Evolutionary conservation across 2,888 invertebrate species (phyloP), one percentile per base, ranked within the genome.

Genomic region (Eilema sororculum): DNA sequence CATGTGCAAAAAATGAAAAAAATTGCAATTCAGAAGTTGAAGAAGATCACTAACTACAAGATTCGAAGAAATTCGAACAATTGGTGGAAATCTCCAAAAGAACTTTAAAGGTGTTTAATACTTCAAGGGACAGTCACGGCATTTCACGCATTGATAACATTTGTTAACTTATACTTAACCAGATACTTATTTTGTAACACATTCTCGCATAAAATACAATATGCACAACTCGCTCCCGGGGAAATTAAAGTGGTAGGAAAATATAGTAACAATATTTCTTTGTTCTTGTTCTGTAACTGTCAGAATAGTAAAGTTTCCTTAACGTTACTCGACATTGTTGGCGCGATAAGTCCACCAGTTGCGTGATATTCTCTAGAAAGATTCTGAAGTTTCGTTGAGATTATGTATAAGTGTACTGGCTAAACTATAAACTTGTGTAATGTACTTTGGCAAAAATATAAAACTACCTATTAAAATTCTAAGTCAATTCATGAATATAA

Each of bases 321-420:
- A 64, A 64, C 46, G 59, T 60, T 56, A 52, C 20, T 25, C 22
- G 68, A 68, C 41, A 33, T 67, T 62, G 63, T 63, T 37, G 68
- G 33, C n/a, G 10, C 12, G 46, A 30, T 46, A 67, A 56, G 57
- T 56, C 33, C 20, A 20, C 20, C 24, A 57, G 63, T 68, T 68
- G 62, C 41, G 57, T 22, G 57, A 57, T 37, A 57, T 33, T 63
- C 68, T 52, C 57, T 22, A 56, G 56, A n/a, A 62, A 68, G 22
- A 41, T 30, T 56, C 9, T 9, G 8, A 20, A 41, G 41, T 62
- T 41, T 62, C 25, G 46, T 60, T 33, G 57, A 41, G 62, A 57
- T 28, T 20, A 57, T 52, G 13, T 61, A 33, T 33, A n/a, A 33
- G 22, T 46, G 46, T 52, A 52, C n/a, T n/a, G 9, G 52, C 9